These are phyloP conservation scores for Paedocypris micromegethes DNA, from an alignment of 2,797 vertebrate species.

Conservation along the genomic window DNA sequence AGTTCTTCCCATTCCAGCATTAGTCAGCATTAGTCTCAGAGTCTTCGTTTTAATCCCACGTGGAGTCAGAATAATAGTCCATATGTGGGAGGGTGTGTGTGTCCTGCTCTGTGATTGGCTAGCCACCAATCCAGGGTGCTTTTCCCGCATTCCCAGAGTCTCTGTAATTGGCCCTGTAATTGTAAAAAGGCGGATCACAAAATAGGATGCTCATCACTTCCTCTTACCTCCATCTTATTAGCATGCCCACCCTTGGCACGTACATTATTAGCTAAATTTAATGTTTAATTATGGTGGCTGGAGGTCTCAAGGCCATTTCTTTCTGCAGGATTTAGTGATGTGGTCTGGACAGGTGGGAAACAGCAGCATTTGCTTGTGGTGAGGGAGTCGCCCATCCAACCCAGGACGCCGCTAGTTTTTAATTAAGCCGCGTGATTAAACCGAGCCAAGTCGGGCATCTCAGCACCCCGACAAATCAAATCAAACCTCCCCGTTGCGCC, in stretches of 20 bases:
- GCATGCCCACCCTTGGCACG: conserved; percentile 42
- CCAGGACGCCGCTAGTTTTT: conserved; percentile 45
- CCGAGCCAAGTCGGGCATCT: conserved; percentile 41
- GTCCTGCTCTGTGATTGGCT: too few relatives aligned
- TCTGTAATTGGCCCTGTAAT: background rate
- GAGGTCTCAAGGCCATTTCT: conserved; percentile 2
- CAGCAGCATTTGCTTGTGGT: conserved; percentile 13
- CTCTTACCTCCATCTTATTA: conserved; percentile 36
- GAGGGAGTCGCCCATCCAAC: conserved; percentile 23
- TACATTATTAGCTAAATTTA: conserved; percentile 52
- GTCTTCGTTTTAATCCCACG: too few relatives aligned
- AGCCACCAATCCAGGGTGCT: too few relatives aligned
- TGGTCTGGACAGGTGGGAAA: conserved; percentile 12
- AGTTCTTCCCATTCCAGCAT: too few relatives aligned
- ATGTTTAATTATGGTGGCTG: conserved; percentile 10
- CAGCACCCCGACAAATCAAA: conserved; percentile 56
- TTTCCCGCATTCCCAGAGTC: background rate
- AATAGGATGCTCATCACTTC: background rate
- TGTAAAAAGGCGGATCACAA: background rate
- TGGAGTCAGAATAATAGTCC: too few relatives aligned
- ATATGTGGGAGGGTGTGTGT: too few relatives aligned
- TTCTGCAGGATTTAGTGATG: conserved; percentile 12
- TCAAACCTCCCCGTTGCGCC: conserved; percentile 11
- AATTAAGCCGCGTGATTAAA: conserved; percentile 59
- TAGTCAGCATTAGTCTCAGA: too few relatives aligned